Conservation (phyloP, 2,797 vertebrate species). For the Thalassophryne amazonica region DNA sequence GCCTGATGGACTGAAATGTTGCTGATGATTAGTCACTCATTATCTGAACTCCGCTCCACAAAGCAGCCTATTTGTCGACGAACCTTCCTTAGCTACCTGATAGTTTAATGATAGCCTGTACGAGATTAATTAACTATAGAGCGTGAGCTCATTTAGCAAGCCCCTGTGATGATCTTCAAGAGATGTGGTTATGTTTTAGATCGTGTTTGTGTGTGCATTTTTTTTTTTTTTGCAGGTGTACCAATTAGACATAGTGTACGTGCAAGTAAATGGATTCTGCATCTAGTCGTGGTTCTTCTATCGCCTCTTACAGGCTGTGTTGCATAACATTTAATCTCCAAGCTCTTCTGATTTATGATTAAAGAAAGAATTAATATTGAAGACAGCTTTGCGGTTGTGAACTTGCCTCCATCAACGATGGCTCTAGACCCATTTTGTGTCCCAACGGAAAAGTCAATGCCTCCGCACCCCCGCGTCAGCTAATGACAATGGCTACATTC, state of each 20-base stretch:
- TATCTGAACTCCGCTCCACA: slow-evolving; percentile 67
- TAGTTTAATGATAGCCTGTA: slow-evolving; percentile 48
- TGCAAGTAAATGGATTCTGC: no score
- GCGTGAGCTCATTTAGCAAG: slow-evolving; percentile 54
- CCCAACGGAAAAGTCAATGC: slow-evolving; percentile 60
- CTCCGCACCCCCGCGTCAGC: slow-evolving; percentile 56
- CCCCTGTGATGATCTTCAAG: slow-evolving; percentile 36
- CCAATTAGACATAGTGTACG: no score
- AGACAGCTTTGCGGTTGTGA: slow-evolving; percentile 32
- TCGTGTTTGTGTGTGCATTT: slow-evolving; percentile 6
- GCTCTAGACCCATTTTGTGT: slow-evolving; percentile 48
- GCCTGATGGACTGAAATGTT: slow-evolving; percentile 62
- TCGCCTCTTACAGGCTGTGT: no score
- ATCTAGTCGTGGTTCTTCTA: no score
- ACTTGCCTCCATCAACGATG: slow-evolving; percentile 20
- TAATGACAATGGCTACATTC: slow-evolving; percentile 70
- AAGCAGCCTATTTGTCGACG: slow-evolving; percentile 70
- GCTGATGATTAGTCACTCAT: slow-evolving; percentile 70
- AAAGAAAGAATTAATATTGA: no score
- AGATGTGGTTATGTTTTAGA: neutral
- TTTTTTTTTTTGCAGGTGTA: neutral
- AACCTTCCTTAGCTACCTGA: slow-evolving; percentile 45
- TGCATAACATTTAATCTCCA: no score
- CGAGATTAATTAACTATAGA: slow-evolving; percentile 74
- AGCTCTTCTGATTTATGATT: no score